These are phyloP conservation scores for Bibio marci DNA, from an alignment of 2,888 invertebrate genomes.

Conservation along the genomic window DNA sequence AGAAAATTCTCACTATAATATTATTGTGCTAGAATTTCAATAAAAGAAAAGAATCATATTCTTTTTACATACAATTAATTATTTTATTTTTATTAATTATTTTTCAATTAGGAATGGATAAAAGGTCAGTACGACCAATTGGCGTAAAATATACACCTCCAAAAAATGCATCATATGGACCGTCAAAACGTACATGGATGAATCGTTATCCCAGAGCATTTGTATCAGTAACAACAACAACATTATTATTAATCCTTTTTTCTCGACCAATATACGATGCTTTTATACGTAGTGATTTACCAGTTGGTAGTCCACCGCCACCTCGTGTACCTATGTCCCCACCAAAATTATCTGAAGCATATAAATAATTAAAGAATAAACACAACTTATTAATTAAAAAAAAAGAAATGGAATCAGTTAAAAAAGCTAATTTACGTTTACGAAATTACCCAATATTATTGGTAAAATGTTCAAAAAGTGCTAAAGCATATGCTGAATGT, in stretches of 20 bases:
- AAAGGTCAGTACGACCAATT: not conserved
- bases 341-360: slow-evolving; percentile 11
- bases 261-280: slow-evolving; percentile 56
- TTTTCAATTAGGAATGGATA: too few species aligned
- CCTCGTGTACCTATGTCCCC: slow-evolving; percentile 15
- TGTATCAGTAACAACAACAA: slow-evolving; percentile 34
- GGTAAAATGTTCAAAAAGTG: slow-evolving; percentile 52
- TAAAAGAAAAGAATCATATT: too few species aligned
- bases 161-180: slow-evolving; percentile 17
- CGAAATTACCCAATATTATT: slow-evolving; percentile 57
- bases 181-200: slow-evolving; percentile 39
- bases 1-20: too few species aligned
- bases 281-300: slow-evolving; percentile 28
- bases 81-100: too few species aligned
- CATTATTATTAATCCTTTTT: slow-evolving; percentile 40
- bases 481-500: slow-evolving; percentile 59
- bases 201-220: slow-evolving; percentile 41
- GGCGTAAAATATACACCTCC: not conserved
- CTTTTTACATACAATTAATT: too few species aligned
- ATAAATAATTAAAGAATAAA: not conserved
- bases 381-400: slow-evolving; percentile 9
- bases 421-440: slow-evolving; percentile 52
- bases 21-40: too few species aligned
- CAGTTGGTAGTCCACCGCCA: slow-evolving; percentile 23
- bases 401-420: slow-evolving; percentile 57